Base-by-base conservation (phyloP, 1,140 invertebrate genomes). In the Augochlora pura region DNA sequence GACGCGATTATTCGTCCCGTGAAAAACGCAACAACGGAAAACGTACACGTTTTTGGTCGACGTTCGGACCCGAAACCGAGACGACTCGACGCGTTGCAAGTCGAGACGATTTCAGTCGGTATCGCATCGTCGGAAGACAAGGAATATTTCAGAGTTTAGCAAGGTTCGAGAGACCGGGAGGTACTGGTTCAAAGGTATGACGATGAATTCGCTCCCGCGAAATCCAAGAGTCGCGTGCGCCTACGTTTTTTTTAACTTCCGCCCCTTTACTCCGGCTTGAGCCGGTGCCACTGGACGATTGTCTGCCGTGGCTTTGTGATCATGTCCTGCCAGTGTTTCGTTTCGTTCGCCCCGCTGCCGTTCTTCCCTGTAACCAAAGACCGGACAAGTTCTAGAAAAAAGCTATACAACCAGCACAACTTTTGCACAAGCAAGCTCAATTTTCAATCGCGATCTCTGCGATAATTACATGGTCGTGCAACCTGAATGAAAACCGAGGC, bases 301-400 rank as follows among this genome's bases (percentile, higher is more conserved):
- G 97, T 98, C 93, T 98, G 97, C 78, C 97, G 94, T 3, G 98
- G 98, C 90, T 98, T 99, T 52, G 97, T 98, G 77, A 99, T 98
- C 98, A 99, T 99, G 89, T 99, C 98, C 88, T 98, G 97, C 97
- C 97, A 98, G 89, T 98, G 97, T 91, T 98, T 98, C 2, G 97
- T 97, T 91, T 98, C 98, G 18, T 96, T 96, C 14, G 97, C 97
- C 8, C 97, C 97, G 27, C 97, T 98, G 23, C 97, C 97, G 86
- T 97, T 98, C 93, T 98, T 98, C 63, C 97, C 97, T 97, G 94
- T 32, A 95, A 95, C 38, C 16, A 23, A n/a, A n/a, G 16, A 39
- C 42, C 42, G 6, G 12, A 42, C 42, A 42, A 42, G 9, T 9
- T 42, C 32, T 4, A 32, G 32, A 32, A 32, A 32, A 32, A 32